Percentiles rank a stretch among this genome's conserved stretches.
phyloP scores from a whole-genome alignment of 2,797 vertebrate genomes.

The Gobio occitaniae region DNA sequence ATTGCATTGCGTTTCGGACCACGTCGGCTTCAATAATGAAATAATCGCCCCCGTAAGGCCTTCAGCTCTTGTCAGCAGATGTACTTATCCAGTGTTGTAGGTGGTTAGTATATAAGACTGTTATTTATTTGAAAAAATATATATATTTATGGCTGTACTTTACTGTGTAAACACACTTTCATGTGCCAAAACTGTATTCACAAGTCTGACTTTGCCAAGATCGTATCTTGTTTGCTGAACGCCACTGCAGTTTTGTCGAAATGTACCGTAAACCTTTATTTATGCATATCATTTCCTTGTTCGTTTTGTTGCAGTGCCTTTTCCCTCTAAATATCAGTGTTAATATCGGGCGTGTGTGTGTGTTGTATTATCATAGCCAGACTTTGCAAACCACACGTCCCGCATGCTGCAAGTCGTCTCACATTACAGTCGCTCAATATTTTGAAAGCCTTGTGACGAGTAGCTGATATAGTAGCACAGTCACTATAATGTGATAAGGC shows the following conservation, averaged over 20 bases:
- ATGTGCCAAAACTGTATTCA: conserved; percentile 50
- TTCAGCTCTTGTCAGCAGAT: conserved; percentile 1
- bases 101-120: conserved; percentile 18
- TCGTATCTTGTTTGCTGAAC: background rate
- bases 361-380: conserved; percentile 39
- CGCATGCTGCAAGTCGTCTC: conserved; percentile 46
- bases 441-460: conserved; percentile 60
- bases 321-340: conserved; percentile 33
- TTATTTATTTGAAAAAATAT: conserved; percentile 38
- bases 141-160: conserved; percentile 30
- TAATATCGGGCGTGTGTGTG: conserved; percentile 9
- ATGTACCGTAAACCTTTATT: background rate
- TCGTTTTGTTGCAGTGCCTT: conserved; percentile 37
- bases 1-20: conserved; percentile 21
- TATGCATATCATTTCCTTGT: background rate
- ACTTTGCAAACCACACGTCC: conserved; percentile 31
- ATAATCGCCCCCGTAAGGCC: conserved; percentile 2
- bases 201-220: conserved; percentile 36
- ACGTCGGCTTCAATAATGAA: conserved; percentile 4
- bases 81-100: conserved; percentile 47
- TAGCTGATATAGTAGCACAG: conserved; percentile 53
- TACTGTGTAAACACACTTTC: conserved; percentile 32
- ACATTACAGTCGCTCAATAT: conserved; percentile 59
- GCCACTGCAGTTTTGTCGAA: background rate
- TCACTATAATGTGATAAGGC: conserved; percentile 50